phyloP scores from a whole-genome alignment of 2,113 vertebrate genomes.

The Solea senegalensis region DNA sequence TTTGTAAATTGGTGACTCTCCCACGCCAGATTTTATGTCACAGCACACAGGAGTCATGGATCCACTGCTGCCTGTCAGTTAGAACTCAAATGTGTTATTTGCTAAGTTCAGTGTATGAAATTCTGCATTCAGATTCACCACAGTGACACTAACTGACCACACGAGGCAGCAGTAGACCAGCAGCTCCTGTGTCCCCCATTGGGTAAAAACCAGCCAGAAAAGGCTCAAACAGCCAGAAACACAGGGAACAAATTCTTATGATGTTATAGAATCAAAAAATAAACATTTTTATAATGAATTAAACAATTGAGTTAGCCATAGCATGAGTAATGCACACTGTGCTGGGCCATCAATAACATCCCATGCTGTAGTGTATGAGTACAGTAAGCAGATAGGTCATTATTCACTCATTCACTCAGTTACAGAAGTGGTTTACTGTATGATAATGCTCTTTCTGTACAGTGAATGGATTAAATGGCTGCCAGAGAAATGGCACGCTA shows the following conservation, averaged over 20 bases:
- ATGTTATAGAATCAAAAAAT: too few relatives aligned
- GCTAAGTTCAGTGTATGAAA: background rate
- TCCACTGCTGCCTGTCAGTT: too few relatives aligned
- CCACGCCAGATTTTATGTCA: too few relatives aligned
- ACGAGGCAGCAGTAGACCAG: background rate
- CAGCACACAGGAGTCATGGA: too few relatives aligned
- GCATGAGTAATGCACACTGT: background rate
- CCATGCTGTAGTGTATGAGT: slow-evolving; percentile 5
- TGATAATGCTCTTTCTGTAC: slow-evolving; percentile 13
- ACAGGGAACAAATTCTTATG: too few relatives aligned
- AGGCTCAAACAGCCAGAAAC: too few relatives aligned
- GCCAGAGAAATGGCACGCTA: slow-evolving; percentile 35
- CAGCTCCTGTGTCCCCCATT: background rate
- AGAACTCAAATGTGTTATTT: too few relatives aligned
- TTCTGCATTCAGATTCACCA: background rate
- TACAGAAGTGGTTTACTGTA: slow-evolving; percentile 5
- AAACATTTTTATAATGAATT: too few relatives aligned
- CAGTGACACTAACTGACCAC: background rate
- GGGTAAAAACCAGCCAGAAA: too few relatives aligned
- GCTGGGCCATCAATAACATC: slow-evolving; percentile 28
- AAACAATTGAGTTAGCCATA: background rate
- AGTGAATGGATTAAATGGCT: slow-evolving; percentile 43
- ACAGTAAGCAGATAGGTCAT: slow-evolving; percentile 7
- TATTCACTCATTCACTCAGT: slow-evolving; percentile 40
- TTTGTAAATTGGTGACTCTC: too few relatives aligned